Conservation (phyloP, 1,140 invertebrate species). For the Parapsyche elsis region DNA sequence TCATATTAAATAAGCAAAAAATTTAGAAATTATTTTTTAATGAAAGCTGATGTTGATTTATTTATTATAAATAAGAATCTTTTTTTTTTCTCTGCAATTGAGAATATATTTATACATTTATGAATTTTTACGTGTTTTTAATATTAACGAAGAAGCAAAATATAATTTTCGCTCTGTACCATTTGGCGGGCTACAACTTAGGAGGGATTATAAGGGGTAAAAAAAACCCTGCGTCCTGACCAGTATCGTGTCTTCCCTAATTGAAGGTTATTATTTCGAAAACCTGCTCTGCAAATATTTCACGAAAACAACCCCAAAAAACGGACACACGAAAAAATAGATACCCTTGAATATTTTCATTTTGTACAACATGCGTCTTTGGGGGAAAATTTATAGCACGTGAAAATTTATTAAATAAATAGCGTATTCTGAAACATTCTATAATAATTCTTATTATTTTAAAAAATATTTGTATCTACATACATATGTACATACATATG, state of each 20-base stretch:
- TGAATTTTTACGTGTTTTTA: too few species aligned
- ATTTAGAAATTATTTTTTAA: too few species aligned
- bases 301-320: constrained; percentile 10
- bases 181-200: constrained; percentile 44
- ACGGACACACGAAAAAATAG: background rate
- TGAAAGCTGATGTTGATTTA: too few species aligned
- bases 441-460: background rate
- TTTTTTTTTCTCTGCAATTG: too few species aligned
- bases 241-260: constrained; percentile 49
- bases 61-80: too few species aligned
- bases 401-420: background rate
- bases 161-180: constrained; percentile 42
- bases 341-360: constrained; percentile 5
- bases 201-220: constrained; percentile 51
- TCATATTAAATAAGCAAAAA: too few species aligned
- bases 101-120: too few species aligned
- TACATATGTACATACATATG: too few species aligned
- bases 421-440: background rate
- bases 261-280: constrained; percentile 55
- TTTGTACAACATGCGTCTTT: too few species aligned
- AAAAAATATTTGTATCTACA: too few species aligned
- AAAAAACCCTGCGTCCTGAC: constrained; percentile 32
- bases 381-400: constrained; percentile 8
- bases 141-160: too few species aligned
- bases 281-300: constrained; percentile 30